phyloP scores from a whole-genome alignment of 2,888 invertebrate genomes.

The Girardia tigrina region DNA sequence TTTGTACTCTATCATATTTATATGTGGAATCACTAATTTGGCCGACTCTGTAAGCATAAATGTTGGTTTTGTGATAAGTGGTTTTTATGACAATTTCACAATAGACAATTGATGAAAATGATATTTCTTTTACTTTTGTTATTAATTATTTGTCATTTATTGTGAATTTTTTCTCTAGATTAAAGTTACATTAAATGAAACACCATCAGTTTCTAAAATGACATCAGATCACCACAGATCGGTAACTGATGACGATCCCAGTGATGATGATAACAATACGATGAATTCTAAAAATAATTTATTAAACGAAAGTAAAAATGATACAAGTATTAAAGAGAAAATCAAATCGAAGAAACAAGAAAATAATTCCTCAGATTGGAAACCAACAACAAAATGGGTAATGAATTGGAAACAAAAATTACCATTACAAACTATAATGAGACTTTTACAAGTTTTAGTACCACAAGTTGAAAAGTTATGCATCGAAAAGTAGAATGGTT shows the following conservation, averaged over 20 bases:
- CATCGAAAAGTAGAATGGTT: constrained; percentile 73
- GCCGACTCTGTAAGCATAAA: too few species aligned
- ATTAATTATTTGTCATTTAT: neutral
- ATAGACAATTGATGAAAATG: neutral
- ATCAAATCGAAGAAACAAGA: constrained; percentile 25
- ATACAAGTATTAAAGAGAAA: constrained; percentile 28
- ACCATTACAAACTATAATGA: constrained; percentile 95
- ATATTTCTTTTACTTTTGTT: neutral
- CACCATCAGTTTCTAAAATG: neutral
- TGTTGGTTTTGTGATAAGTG: too few species aligned
- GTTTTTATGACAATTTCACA: too few species aligned
- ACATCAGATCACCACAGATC: neutral
- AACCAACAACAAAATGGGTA: constrained; percentile 90
- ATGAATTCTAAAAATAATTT: neutral
- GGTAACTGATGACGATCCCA: neutral
- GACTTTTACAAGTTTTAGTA: constrained; percentile 87
- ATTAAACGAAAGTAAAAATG: neutral
- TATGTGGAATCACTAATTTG: too few species aligned
- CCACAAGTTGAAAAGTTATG: constrained; percentile 99
- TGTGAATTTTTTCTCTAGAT: neutral
- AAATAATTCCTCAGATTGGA: constrained; percentile 55
- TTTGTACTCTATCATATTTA: too few species aligned
- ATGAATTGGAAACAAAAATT: constrained; percentile 75
- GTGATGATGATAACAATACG: neutral
- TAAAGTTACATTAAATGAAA: neutral